Base-by-base conservation (phyloP, 2,113 vertebrate genomes). In the Dendropsophus ebraccatus region DNA sequence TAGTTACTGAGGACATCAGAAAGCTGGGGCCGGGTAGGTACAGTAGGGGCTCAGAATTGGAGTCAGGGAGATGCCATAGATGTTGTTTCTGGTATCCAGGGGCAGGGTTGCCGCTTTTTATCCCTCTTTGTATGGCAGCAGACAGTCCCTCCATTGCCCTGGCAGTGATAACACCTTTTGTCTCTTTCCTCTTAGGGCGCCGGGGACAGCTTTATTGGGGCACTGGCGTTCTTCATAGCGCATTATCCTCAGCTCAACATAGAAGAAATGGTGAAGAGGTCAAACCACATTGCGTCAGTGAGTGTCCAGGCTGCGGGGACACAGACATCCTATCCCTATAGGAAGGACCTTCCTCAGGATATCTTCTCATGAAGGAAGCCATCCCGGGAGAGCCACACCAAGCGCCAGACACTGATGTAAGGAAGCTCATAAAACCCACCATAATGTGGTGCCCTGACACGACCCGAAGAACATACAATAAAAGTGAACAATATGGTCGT, bases 191-290 rank as follows among this genome's bases (percentile, higher is more conserved):
- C 90, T 90, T 91, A 99, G 98, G 98, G 98, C 1, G 98, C 97
- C 79, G 98, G 98, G 50, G 98, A 99, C 93, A 97, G 98, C 90
- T 99, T 99, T 89, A 94, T 99, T 70, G 97, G 97, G 72, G 95
- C 98, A 0, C 78, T 99, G 91, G 97, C 97, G 5, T 99, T 97
- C 92, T 98, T 97, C 93, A 91, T 96, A 92, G 97, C 97, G 87
- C 91, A 93, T 87, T 94, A 96, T 91, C 96, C 97, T 79, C 77
- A 87, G 78, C 88, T 99, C 90, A 83, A 94, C 82, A 88, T 97
- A 90, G 96, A 97, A 90, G 97, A 99, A 92, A 96, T 97, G 95
- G 93, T 96, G 89, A 94, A 89, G 90, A 96, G 96, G 91, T 95
- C 96, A 75, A 97, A 96, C 92, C 92, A 91, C 32, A 89, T 99